Conservation (phyloP, 1,140 invertebrate genomes). For the Procambarus virginalis region DNA sequence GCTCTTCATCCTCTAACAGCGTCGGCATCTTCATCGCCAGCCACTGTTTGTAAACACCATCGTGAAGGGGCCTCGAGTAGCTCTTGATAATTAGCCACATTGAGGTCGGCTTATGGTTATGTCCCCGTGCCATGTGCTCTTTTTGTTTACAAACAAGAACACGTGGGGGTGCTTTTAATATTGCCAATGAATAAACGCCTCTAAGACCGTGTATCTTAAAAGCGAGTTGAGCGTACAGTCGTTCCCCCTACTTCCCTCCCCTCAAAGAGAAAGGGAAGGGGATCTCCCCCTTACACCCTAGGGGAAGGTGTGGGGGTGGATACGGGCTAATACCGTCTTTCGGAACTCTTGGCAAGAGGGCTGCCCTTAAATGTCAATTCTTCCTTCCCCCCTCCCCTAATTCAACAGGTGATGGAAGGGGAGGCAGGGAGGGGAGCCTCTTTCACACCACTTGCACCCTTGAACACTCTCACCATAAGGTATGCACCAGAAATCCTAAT, state of each 20-base stretch:
- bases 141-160: conserved; percentile 54
- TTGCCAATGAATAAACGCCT: background rate
- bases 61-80: background rate
- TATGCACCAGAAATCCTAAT: background rate
- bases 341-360: conserved; percentile 40
- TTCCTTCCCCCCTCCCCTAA: conserved; percentile 28
- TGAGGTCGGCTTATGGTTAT: conserved; percentile 3
- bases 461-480: background rate
- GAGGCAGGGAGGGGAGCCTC: conserved; percentile 67
- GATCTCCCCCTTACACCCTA: conserved; percentile 46
- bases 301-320: conserved; percentile 61
- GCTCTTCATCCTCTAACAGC: background rate
- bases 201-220: background rate
- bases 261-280: conserved; percentile 45
- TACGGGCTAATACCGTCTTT: conserved; percentile 65
- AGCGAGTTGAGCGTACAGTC: conserved; percentile 28
- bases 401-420: conserved; percentile 69
- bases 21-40: background rate
- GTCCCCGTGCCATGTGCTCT: conserved; percentile 27
- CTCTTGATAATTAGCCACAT: background rate
- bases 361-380: conserved; percentile 71
- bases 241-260: conserved; percentile 32
- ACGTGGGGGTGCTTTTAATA: conserved; percentile 7
- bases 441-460: conserved; percentile 30
- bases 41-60: conserved; percentile 29